Percentiles rank a stretch among this genome's conserved stretches.
phyloP scores from a whole-genome alignment of 2,797 vertebrate species.

The Gymnothorax reevesii region DNA sequence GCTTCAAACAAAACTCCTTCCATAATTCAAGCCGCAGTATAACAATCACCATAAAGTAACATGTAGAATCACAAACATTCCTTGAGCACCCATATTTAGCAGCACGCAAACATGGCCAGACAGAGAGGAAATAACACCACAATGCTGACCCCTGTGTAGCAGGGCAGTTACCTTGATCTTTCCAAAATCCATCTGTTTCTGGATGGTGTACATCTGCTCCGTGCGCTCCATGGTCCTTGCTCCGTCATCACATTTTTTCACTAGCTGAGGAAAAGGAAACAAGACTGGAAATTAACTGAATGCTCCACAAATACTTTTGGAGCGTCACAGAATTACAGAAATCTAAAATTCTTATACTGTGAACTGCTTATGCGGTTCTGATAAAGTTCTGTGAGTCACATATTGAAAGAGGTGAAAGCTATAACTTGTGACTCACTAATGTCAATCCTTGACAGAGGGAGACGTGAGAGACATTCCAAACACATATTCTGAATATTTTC shows the following conservation, averaged over 20 bases:
- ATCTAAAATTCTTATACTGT: not conserved
- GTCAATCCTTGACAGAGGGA: too few relatives aligned
- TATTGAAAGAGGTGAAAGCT: not conserved
- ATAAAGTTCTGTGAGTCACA: not conserved
- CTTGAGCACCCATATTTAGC: too few relatives aligned
- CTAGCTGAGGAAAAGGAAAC: constrained; percentile 74
- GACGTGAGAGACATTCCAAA: not conserved
- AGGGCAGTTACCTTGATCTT: constrained; percentile 85
- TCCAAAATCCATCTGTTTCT: constrained; percentile 93
- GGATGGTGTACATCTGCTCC: constrained; percentile 93
- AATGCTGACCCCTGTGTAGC: not conserved
- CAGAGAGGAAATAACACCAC: too few relatives aligned
- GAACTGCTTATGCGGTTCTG: not conserved
- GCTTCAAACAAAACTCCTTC: too few relatives aligned
- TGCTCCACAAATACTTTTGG: not conserved
- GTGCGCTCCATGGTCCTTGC: constrained; percentile 91
- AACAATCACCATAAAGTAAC: not conserved
- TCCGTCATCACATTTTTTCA: constrained; percentile 89
- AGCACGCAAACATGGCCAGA: too few relatives aligned
- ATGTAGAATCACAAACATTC: too few relatives aligned
- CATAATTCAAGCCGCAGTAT: not conserved
- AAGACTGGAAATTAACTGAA: not conserved
- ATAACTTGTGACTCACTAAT: not conserved
- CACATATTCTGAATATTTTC: not conserved
- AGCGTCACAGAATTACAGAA: not conserved